Percentiles rank a stretch among this genome's conserved stretches.
These are phyloP conservation scores for Galbula dea DNA, from an alignment of 2,113 vertebrate species.

Conservation along the genomic window DNA sequence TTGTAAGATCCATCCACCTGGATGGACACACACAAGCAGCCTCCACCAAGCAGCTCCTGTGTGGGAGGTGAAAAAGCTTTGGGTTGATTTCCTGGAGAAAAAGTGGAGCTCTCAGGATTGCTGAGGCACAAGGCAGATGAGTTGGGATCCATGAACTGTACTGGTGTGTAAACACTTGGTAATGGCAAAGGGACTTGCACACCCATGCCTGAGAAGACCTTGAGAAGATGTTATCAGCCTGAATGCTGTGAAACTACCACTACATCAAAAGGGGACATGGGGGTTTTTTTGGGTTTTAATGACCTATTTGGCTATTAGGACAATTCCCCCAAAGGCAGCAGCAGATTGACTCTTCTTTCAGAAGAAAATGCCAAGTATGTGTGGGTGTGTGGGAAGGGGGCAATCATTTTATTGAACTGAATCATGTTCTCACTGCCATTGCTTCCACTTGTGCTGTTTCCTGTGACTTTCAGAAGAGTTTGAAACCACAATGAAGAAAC, in stretches of 20 bases:
- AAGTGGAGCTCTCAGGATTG: not conserved
- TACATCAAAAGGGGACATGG: not conserved
- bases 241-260: no score
- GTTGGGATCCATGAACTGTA: rapidly evolving
- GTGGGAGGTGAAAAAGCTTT: not conserved
- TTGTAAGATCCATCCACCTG: not conserved
- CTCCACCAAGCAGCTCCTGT: rapidly evolving
- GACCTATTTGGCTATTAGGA: rapidly evolving
- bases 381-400: not conserved
- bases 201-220: rapidly evolving
- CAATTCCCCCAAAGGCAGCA: not conserved
- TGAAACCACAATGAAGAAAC: not conserved
- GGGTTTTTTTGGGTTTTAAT: not conserved
- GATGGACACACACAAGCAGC: rapidly evolving
- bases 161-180: rapidly evolving
- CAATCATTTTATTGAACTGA: not conserved
- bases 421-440: not conserved
- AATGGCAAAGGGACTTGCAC: not conserved
- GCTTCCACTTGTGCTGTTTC: not conserved
- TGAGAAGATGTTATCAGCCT: not conserved
- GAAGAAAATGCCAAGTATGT: not conserved
- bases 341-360: not conserved
- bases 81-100: not conserved
- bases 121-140: not conserved
- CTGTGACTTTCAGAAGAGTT: not conserved